Conservation (phyloP, 2,113 vertebrate genomes). For the Hippocampus abdominalis region DNA sequence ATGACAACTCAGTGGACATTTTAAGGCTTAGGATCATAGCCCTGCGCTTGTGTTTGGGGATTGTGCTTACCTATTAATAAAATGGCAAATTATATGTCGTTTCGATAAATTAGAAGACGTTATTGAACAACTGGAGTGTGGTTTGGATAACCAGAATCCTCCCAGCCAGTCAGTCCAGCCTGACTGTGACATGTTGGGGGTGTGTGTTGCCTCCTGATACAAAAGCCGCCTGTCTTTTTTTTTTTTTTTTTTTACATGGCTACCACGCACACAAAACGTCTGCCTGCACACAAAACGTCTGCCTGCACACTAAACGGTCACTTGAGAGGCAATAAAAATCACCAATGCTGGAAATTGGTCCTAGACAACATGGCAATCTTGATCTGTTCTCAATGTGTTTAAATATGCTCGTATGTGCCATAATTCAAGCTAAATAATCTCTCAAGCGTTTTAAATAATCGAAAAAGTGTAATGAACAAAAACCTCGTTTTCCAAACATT, state of each 20-base stretch:
- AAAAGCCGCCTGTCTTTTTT: constrained; percentile 4
- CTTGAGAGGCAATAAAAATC: constrained; percentile 4
- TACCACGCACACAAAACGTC: not conserved
- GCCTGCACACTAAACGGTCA: not conserved
- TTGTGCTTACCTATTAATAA: not conserved
- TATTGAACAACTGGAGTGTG: not conserved
- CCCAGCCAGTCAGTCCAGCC: not conserved
- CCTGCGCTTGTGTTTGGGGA: not conserved
- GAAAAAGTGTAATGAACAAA: no score
- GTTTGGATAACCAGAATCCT: not conserved
- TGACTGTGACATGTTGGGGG: constrained; percentile 7
- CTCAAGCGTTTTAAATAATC: no score
- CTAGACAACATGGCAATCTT: not conserved
- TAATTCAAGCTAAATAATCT: no score
- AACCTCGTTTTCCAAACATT: no score
- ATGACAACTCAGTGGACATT: not conserved
- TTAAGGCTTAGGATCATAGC: not conserved
- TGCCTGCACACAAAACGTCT: not conserved
- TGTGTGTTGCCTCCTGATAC: constrained; percentile 1
- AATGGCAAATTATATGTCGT: not conserved
- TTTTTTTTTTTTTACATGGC: constrained; percentile 2
- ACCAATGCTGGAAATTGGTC: not conserved
- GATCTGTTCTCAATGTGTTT: not conserved
- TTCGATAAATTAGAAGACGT: not conserved
- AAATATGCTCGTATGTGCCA: no score